Conservation (phyloP, 2,888 invertebrate genomes). For the Oscheius myriophilus region DNA sequence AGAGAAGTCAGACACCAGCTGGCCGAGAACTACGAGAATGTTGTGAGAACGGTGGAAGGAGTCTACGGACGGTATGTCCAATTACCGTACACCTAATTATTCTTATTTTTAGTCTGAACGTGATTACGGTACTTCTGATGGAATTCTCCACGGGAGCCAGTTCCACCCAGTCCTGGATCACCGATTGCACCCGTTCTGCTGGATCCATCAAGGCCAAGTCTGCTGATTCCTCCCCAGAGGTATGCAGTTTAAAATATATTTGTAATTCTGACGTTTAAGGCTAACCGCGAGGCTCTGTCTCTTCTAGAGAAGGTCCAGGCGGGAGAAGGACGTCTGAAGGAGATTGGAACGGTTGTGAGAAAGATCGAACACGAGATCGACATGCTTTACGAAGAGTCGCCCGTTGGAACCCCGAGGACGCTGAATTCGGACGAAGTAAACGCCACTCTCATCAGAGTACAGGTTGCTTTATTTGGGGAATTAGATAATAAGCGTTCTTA, state of each 20-base stretch:
- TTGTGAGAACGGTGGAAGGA: slow-evolving; percentile 53
- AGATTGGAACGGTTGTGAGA: slow-evolving; percentile 42
- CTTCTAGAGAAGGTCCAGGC: slow-evolving; percentile 42
- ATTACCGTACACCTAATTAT: neutral
- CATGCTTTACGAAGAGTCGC: slow-evolving; percentile 45
- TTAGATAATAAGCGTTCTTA: neutral
- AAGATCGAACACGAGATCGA: slow-evolving; percentile 49
- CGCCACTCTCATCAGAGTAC: slow-evolving; percentile 43
- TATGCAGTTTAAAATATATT: neutral
- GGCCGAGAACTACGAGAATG: slow-evolving; percentile 57
- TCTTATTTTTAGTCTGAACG: slow-evolving; percentile 50
- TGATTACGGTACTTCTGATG: slow-evolving; percentile 58
- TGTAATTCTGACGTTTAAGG: slow-evolving; percentile 17
- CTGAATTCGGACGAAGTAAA: slow-evolving; percentile 49
- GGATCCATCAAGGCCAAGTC: slow-evolving; percentile 54
- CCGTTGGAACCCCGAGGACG: slow-evolving; percentile 25
- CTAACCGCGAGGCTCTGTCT: slow-evolving; percentile 32
- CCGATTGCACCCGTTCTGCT: slow-evolving; percentile 44
- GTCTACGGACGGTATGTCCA: slow-evolving; percentile 42
- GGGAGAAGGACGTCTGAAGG: slow-evolving; percentile 39
- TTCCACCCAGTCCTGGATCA: slow-evolving; percentile 65
- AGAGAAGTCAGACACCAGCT: slow-evolving; percentile 55
- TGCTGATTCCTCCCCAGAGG: slow-evolving; percentile 45
- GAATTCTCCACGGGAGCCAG: slow-evolving; percentile 60
- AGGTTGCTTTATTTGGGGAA: slow-evolving; percentile 25